These are phyloP conservation scores for Acromyrmex heyeri DNA, from an alignment of 1,140 invertebrate genomes.

Conservation along the genomic window DNA sequence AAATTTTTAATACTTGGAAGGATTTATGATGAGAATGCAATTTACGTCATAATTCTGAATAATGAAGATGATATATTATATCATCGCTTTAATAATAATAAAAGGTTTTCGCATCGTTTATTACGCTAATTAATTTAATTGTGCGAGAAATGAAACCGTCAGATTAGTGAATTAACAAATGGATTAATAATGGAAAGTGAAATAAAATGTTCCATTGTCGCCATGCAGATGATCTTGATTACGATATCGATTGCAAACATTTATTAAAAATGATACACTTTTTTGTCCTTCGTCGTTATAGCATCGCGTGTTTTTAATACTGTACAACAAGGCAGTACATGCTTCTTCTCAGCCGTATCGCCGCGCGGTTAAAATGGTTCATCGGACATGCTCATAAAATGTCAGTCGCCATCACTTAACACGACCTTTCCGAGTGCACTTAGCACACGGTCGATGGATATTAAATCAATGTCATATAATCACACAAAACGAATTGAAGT, in stretches of 20 bases:
- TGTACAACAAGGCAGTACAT: background rate
- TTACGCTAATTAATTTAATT: slow-evolving; percentile 48
- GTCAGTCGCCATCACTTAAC: slow-evolving; percentile 39
- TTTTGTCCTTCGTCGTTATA: background rate
- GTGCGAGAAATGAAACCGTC: background rate
- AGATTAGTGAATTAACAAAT: slow-evolving; percentile 28
- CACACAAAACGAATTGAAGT: slow-evolving; percentile 37
- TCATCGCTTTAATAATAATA: background rate
- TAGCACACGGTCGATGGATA: slow-evolving; percentile 52
- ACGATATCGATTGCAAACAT: background rate
- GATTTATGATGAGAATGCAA: background rate
- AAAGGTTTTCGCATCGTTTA: background rate
- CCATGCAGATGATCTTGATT: too few relatives aligned
- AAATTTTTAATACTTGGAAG: background rate
- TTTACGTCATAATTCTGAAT: background rate
- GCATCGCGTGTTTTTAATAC: slow-evolving; percentile 18
- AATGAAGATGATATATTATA: background rate
- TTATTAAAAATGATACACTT: background rate
- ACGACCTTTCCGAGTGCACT: slow-evolving; percentile 58
- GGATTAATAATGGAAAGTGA: slow-evolving; percentile 13
- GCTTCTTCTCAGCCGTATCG: background rate
- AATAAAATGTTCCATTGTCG: background rate
- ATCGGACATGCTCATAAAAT: slow-evolving; percentile 42
- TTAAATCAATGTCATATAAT: slow-evolving; percentile 57
- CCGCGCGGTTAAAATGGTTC: slow-evolving; percentile 16